Conservation (phyloP, 2,888 invertebrate species). For the Vandiemenella viatica region DNA sequence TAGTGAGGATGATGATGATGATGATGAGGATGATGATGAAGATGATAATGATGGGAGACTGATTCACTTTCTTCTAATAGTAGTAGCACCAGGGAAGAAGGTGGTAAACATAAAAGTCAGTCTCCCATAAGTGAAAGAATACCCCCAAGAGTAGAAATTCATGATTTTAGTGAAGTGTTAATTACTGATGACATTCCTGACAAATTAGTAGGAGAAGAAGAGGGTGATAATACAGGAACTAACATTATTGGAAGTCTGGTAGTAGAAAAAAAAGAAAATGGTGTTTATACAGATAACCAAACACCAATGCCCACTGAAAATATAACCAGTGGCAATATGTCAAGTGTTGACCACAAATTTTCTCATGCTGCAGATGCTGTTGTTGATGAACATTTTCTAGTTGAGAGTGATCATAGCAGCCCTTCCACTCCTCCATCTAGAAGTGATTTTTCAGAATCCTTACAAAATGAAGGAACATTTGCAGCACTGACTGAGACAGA, state of each 20-base stretch:
- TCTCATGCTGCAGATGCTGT: too few species aligned
- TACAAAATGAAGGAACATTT: slow-evolving; percentile 40
- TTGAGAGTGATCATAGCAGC: slow-evolving; percentile 33
- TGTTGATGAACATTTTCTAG: too few species aligned
- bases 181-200: slow-evolving; percentile 30
- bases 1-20: slow-evolving; percentile 23
- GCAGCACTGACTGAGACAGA: slow-evolving; percentile 71
- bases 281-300: too few species aligned
- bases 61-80: slow-evolving; percentile 20
- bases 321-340: too few species aligned
- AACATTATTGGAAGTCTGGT: too few species aligned
- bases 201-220: neutral
- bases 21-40: slow-evolving; percentile 23
- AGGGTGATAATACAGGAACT: too few species aligned
- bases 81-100: slow-evolving; percentile 17
- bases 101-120: slow-evolving; percentile 7
- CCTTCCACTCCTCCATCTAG: slow-evolving; percentile 36
- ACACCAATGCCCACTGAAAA: too few species aligned
- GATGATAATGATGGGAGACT: slow-evolving; percentile 22
- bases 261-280: slow-evolving; percentile 1
- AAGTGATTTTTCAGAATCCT: slow-evolving; percentile 44
- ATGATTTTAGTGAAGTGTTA: slow-evolving; percentile 51
- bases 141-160: slow-evolving; percentile 57
- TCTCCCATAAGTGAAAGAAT: slow-evolving; percentile 18
- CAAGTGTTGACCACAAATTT: too few species aligned